Evolutionary conservation across 2,888 invertebrate species (phyloP), one percentile per base, ranked within the genome.

Genomic region (Netelia inedita): DNA sequence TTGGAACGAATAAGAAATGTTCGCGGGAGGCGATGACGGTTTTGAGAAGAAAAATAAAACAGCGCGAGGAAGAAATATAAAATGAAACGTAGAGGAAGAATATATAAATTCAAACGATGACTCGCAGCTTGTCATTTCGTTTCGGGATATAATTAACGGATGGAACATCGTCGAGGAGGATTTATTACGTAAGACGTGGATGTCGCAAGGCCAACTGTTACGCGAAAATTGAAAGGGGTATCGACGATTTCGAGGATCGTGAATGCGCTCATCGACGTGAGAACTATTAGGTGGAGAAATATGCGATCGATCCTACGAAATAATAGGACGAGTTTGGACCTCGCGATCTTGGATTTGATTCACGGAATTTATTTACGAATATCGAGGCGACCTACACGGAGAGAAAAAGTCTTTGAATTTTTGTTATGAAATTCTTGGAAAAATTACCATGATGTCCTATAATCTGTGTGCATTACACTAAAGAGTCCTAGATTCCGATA

Each of bases 91-190:
- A 28, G 28, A 28, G 28, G 28, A 28, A 28, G 28, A 28, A 28
- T 28, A 28, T 28, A 28, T 28, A 28, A 28, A 28, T 28, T 28
- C 28, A 28, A 28, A 11, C 59, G 74, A 79, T 83, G 83, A 83
- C 83, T 83, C 57, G 83, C 83, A 74, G 46, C 16, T 69, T 69
- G 63, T 71, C 69, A 43, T 74, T 74, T 50, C 50, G 43, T 65
- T 69, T 79, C 14, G 55, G 16, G 66, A 75, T 69, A 57, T 61
- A 43, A 79, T 79, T 69, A 63, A 79, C 41, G 14, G 46, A 11
- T 1, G 11, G 10, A 69, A 63, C 53, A 19, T 74, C 28, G 41
- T 28, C 73, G 43, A 46, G 21, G n/a, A 28, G 41, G 21, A 65
- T 35, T 41, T 28, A 19, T 82, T 82, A 65, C 71, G 74, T 79